Evolutionary conservation across 2,113 vertebrate genomes (phyloP).

Genomic region (Paramormyrops kingsleyae): DNA sequence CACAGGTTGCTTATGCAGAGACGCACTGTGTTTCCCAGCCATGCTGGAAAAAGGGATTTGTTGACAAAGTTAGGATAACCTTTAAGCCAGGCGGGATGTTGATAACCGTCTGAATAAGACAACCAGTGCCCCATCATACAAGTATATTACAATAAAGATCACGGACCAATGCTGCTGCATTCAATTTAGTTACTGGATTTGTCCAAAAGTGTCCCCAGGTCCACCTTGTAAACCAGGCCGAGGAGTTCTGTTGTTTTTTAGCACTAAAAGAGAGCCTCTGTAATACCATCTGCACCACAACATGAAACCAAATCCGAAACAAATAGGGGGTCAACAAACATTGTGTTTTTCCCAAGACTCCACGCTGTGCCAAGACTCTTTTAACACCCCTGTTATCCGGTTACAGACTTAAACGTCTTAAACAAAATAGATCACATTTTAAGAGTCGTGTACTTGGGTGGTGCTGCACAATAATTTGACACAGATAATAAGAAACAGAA

Average conservation of each 20-base stretch:
- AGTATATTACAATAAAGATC: neutral
- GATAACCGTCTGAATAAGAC: neutral
- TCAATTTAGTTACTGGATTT: neutral
- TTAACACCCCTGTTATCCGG: neutral
- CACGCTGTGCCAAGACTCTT: neutral
- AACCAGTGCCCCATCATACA: neutral
- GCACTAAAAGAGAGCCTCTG: no score
- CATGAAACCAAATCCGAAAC: neutral
- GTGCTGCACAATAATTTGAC: neutral
- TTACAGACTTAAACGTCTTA: neutral
- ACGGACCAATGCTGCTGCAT: neutral
- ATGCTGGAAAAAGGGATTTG: neutral
- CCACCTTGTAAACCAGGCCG: neutral
- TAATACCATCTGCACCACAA: neutral
- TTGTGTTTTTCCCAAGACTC: neutral
- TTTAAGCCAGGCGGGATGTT: neutral
- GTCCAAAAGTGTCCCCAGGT: neutral
- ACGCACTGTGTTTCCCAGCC: neutral
- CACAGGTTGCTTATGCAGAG: neutral
- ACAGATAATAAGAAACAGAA: neutral
- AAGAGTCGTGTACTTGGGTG: neutral
- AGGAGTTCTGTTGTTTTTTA: neutral
- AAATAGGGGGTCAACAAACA: neutral
- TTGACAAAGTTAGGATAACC: constrained; percentile 3
- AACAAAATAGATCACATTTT: neutral